Evolutionary conservation across 2,113 vertebrate species (phyloP), one percentile per base, ranked within the genome.

Genomic region (Lathamus discolor): DNA sequence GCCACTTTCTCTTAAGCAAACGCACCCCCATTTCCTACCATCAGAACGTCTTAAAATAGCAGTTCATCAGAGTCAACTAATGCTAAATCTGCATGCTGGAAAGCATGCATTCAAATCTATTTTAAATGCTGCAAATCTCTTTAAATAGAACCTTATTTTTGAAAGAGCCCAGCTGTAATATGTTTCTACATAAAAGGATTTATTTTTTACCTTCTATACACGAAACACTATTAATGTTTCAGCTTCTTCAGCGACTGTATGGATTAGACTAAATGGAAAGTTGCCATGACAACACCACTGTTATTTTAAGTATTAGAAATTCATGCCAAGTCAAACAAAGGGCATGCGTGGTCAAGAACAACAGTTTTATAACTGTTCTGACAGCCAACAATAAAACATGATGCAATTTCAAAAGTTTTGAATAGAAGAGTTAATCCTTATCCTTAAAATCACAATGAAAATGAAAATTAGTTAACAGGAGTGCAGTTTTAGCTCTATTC

Each of bases 261-360:
- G 95, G 85, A 97, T 97, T 95, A 96, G 94, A 95, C 84, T 90
- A 97, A 96, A 98, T 96, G 96, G 97, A 98, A 98, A 97, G 97
- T 98, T 98, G 96, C 98, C 97, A 98, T 98, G 98, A 97, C 97
- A 97, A 98, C 98, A 69, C 6, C 81, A 89, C 82, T 15, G 28
- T 97, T 98, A 98, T 98, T 98, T 98, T 98, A 97, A 94, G 95
- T 94, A 97, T 95, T 96, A 96, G 91, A 96, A 96, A 97, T 80
- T 85, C 91, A 93, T 70, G 96, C 97, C 97, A 97, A 97, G 97
- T 86, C 93, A 97, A 97, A 97, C 93, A 92, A 93, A 91, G 67
- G 89, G 78, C 82, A 88, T 55, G 86, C 63, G 52, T 67, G 95
- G 96, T 96, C 94, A 97, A 97, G 95, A 97, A 95, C 13, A 70